Evolutionary conservation across 2,888 invertebrate species (phyloP).

Genomic region (Cantharis rufa): DNA sequence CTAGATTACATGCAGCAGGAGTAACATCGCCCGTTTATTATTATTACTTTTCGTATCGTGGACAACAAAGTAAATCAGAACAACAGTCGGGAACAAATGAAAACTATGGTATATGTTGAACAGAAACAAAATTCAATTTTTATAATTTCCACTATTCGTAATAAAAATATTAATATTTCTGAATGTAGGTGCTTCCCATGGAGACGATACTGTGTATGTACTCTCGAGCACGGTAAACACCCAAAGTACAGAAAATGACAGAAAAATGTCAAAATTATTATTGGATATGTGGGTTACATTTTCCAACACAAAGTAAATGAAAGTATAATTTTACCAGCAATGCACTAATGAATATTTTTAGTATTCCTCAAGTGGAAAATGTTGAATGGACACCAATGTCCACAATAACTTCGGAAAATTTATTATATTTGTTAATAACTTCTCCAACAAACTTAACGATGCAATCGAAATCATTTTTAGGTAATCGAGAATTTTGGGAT

Average conservation of each 20-base stretch:
- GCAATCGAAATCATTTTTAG: constrained; percentile 58
- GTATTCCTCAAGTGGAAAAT: constrained; percentile 39
- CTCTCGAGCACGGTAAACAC: constrained; percentile 53
- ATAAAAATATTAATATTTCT: background rate
- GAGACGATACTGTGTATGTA: constrained; percentile 64
- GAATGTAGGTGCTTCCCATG: constrained; percentile 67
- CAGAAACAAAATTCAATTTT: background rate
- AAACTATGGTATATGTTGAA: constrained; percentile 60
- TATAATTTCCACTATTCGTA: background rate
- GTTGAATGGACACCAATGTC: constrained; percentile 59
- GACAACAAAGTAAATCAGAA: constrained; percentile 62
- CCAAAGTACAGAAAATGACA: constrained; percentile 55
- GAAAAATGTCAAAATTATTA: constrained; percentile 59
- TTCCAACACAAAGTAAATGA: constrained; percentile 64
- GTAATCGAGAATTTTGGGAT: constrained; percentile 66
- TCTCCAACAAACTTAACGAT: constrained; percentile 57
- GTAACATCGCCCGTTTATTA: constrained; percentile 65
- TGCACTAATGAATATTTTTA: constrained; percentile 23
- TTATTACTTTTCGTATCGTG: constrained; percentile 68
- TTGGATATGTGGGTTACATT: constrained; percentile 62
- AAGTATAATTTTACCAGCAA: background rate
- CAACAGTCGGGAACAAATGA: constrained; percentile 58
- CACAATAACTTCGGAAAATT: constrained; percentile 51
- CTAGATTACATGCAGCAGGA: constrained; percentile 62
- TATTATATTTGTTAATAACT: constrained; percentile 61